phyloP scores from a whole-genome alignment of 2,797 vertebrate genomes.

The Cetoscarus ocellatus region DNA sequence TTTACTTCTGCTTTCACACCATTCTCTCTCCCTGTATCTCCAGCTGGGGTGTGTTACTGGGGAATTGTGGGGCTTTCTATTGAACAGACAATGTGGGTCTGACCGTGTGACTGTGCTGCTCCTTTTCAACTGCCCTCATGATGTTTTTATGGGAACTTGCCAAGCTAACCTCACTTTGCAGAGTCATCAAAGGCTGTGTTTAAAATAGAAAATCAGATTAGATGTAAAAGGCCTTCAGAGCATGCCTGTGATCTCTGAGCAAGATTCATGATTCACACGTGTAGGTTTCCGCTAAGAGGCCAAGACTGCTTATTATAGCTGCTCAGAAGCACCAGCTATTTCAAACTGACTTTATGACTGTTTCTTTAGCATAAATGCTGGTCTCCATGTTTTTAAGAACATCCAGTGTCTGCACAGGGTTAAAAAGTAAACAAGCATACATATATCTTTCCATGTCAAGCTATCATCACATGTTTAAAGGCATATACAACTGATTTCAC shows the following conservation, averaged over 20 bases:
- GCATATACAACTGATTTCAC: slow-evolving; percentile 18
- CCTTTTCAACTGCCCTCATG: slow-evolving; percentile 68
- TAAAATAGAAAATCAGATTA: slow-evolving; percentile 75
- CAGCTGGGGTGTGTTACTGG: slow-evolving; percentile 18
- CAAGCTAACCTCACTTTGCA: slow-evolving; percentile 39
- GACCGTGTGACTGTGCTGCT: slow-evolving; percentile 42
- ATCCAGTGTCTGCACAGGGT: neutral
- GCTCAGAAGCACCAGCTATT: slow-evolving; percentile 14
- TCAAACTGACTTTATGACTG: slow-evolving; percentile 2
- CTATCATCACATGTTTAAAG: neutral
- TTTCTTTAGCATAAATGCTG: neutral
- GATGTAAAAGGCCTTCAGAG: slow-evolving; percentile 55
- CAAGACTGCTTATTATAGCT: slow-evolving; percentile 30
- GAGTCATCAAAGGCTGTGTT: slow-evolving; percentile 65
- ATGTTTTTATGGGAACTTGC: slow-evolving; percentile 64
- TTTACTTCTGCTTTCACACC: slow-evolving; percentile 7
- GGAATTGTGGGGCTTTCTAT: slow-evolving; percentile 27
- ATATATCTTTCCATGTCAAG: slow-evolving; percentile 1
- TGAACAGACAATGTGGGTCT: slow-evolving; percentile 49
- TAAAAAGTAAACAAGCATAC: neutral
- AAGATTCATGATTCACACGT: slow-evolving; percentile 52
- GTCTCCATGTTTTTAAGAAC: neutral
- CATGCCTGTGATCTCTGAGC: slow-evolving; percentile 41
- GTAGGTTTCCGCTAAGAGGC: slow-evolving; percentile 40
- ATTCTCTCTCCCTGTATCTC: neutral